Base-by-base conservation (phyloP, 2,888 invertebrate genomes). In the Lamellibrachia columna region DNA sequence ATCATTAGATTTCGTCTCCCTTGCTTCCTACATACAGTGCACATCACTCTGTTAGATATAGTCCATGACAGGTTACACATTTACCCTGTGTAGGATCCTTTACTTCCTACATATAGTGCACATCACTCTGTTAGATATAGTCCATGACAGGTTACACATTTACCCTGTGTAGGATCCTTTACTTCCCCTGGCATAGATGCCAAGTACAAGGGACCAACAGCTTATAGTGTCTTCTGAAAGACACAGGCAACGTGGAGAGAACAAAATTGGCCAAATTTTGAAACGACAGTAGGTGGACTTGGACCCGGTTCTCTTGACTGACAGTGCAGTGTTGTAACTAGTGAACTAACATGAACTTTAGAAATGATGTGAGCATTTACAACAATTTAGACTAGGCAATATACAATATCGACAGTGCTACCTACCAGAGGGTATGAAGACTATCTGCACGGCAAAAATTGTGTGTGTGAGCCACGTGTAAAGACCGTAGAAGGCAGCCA, bases 391-490 rank as follows among this genome's bases (percentile, higher is more conserved):
- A 15, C 15, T 0, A 75, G 22, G 4, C 58, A 75, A 75, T 22
- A 75, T 75, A n/a, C 75, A 75, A 75, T 40, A 40, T 40, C 40
- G 58, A 58, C 8, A 8, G 58, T 40, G 2, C 8, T 9, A 53
- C 91, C 96, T 96, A 98, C 98, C 98, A 95, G 99, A 98, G 0
- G 99, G 99, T 94, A 99, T 97, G 96, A 99, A 99, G 75, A 99
- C 98, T 93, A 99, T 98, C 96, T 98, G 98, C 53, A 97, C 98
- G 93, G 98, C 98, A 96, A 99, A 99, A 15, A 99, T 97, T 94
- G 98, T 98, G 96, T 99, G 99, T 92, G 99, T 98, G 94, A 99
- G 97, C 99, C 99, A 99, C 0, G 99, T 99, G 98, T 99, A 99
- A 94, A 99, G 97, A 0, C 99, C 99, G 96, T 99, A 99, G 97